Percentiles rank a stretch among this genome's conserved stretches.
phyloP scores from a whole-genome alignment of 2,888 invertebrate species.

The Lasioglossum figueresi region DNA sequence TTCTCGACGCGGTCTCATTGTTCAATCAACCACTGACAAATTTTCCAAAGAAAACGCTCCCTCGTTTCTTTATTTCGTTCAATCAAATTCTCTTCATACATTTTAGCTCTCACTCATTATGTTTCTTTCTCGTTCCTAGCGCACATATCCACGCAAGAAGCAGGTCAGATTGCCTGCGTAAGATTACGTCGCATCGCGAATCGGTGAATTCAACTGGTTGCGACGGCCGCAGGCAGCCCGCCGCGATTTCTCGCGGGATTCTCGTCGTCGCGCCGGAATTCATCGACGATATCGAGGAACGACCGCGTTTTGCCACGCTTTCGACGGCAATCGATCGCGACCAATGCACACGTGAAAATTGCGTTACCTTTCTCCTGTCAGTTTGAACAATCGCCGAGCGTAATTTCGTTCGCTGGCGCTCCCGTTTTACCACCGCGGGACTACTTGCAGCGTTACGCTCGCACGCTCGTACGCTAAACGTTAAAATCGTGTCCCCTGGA shows the following conservation, averaged over 20 bases:
- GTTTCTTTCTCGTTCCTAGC: too few relatives aligned
- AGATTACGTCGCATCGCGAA: background rate
- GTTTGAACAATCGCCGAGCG: slow-evolving; percentile 25
- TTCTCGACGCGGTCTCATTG: too few relatives aligned
- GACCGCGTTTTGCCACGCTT: slow-evolving; percentile 34
- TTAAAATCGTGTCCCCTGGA: background rate
- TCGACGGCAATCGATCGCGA: slow-evolving; percentile 21
- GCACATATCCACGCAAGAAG: too few relatives aligned
- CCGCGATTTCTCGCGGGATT: slow-evolving; percentile 28
- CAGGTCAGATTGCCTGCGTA: background rate
- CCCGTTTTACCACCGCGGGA: slow-evolving; percentile 16
- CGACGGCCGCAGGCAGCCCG: background rate
- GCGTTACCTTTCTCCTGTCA: slow-evolving; percentile 13
- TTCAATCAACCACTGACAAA: too few relatives aligned
- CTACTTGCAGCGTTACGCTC: background rate
- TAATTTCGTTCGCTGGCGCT: slow-evolving; percentile 24
- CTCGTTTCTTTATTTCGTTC: too few relatives aligned
- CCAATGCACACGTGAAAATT: slow-evolving; percentile 52
- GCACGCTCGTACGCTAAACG: background rate
- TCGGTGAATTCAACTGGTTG: slow-evolving; percentile 8
- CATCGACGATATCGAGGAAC: slow-evolving; percentile 34
- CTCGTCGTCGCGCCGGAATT: slow-evolving; percentile 7
- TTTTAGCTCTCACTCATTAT: too few relatives aligned
- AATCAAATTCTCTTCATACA: too few relatives aligned
- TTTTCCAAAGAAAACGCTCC: too few relatives aligned